phyloP scores from a whole-genome alignment of 2,113 vertebrate genomes.

The Toxotes chatareus region DNA sequence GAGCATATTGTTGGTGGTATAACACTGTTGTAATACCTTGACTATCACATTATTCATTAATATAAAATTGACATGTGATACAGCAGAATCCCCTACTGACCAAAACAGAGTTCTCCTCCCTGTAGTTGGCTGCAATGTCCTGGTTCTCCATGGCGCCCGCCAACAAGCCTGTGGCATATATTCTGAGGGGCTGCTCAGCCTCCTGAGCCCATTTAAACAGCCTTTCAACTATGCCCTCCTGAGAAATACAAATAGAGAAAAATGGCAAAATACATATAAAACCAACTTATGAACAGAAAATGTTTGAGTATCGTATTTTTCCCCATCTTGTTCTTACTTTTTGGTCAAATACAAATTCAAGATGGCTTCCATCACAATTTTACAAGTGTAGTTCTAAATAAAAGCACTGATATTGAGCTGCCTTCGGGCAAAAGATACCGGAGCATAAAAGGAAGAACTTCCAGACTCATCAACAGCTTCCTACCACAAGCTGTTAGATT shows the following conservation, averaged over 20 bases:
- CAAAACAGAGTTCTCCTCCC: slow-evolving; percentile 97
- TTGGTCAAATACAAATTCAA: neutral
- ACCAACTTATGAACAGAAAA: neutral
- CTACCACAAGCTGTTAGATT: too few relatives aligned
- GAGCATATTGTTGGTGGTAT: neutral
- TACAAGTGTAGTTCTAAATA: too few relatives aligned
- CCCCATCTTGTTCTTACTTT: neutral
- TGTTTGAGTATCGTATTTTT: too few relatives aligned
- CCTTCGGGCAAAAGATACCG: too few relatives aligned
- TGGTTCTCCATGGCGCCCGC: slow-evolving; percentile 99
- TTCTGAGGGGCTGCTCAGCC: slow-evolving; percentile 94
- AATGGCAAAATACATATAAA: neutral
- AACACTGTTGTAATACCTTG: neutral
- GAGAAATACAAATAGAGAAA: slow-evolving; percentile 47
- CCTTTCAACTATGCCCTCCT: slow-evolving; percentile 99
- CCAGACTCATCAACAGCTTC: too few relatives aligned
- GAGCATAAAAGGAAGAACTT: too few relatives aligned
- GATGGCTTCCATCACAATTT: neutral
- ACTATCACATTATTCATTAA: slow-evolving; percentile 7
- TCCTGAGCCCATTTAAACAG: slow-evolving; percentile 98
- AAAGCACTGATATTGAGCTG: neutral
- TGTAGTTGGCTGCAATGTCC: slow-evolving; percentile 98
- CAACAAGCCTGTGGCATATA: slow-evolving; percentile 94
- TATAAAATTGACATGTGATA: neutral
- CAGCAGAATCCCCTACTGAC: slow-evolving; percentile 78